phyloP scores from a whole-genome alignment of 2,888 invertebrate species.

The Morpho achilles region DNA sequence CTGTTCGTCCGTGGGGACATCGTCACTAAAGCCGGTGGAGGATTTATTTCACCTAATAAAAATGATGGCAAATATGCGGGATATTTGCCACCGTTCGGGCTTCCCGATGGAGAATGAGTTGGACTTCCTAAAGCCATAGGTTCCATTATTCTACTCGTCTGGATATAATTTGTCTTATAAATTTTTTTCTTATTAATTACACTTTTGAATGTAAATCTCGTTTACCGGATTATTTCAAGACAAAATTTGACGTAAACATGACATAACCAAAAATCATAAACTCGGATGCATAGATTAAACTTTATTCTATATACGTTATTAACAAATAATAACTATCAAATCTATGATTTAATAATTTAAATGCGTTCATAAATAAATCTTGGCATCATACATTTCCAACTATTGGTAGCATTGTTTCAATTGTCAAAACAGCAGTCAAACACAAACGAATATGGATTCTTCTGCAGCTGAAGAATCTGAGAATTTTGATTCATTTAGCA shows the following conservation, averaged over 20 bases:
- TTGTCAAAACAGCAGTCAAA: conserved; percentile 60
- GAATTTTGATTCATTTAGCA: conserved; percentile 46
- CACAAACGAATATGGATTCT: conserved; percentile 77
- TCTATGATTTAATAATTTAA: conserved; percentile 1
- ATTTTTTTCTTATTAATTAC: neutral
- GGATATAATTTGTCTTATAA: neutral
- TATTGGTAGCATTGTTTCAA: conserved; percentile 40
- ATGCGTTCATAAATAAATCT: conserved; percentile 6
- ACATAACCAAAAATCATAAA: conserved; percentile 9
- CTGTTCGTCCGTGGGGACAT: conserved; percentile 74
- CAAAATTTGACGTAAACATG: conserved; percentile 11
- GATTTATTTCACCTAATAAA: conserved; percentile 85
- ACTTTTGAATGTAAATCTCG: neutral
- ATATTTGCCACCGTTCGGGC: conserved; percentile 75
- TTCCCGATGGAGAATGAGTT: conserved; percentile 84
- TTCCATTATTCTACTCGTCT: conserved; percentile 81
- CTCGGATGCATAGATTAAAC: conserved; percentile 9
- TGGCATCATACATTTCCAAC: conserved; percentile 14
- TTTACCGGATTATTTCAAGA: conserved; percentile 11
- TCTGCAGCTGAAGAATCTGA: conserved; percentile 49
- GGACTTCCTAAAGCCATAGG: conserved; percentile 92
- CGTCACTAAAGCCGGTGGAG: conserved; percentile 63
- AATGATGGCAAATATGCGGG: conserved; percentile 84
- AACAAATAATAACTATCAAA: neutral
- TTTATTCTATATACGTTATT: neutral